Evolutionary conservation across 2,888 invertebrate genomes (phyloP), one percentile per base, ranked within the genome.

Genomic region (Spisula solida): DNA sequence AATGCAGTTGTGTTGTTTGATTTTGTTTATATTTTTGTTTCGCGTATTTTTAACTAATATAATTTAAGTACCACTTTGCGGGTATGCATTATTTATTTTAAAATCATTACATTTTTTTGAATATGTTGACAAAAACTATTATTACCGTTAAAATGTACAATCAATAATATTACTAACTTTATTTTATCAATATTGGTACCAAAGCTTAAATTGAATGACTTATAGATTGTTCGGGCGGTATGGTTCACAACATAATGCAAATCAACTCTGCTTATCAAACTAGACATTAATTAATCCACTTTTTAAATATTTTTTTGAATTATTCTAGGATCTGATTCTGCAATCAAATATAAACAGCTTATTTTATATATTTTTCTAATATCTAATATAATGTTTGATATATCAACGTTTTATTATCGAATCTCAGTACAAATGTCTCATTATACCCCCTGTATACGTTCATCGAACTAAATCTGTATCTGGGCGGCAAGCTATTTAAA

Each of bases 291-390:
- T n/a, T 66, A 66, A 66, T 66, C 25, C 0, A 25, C n/a, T 66
- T 66, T 25, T 25, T 66, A 66, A 66, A 66, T 66, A 66, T 66
- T 66, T 66, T 66, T 66, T 66, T 10, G n/a, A 66, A 66, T n/a
- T 25, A 12, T 66, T 66, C 20, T n/a, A 66, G 60, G 60, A 25
- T 66, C 25, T 66, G 60, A 66, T 66, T 66, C n/a, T 66, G 6
- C 25, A 66, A 12, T 66, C 60, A n/a, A 66, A 1, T 10, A 10
- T 25, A 25, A 66, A 66, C 4, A n/a, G 10, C 25, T 25, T 10
- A 25, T 4, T 8, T 66, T 66, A 25, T 25, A 25, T 25, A 25
- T 60, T 60, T 25, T 25, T 25, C 60, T 66, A 12, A 66, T 20
- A 66, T n/a, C n/a, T 66, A 25, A 66, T 66, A 66, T 66, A 25